Evolutionary conservation across 1,140 invertebrate genomes (phyloP), one percentile per base, ranked within the genome.

Genomic region (Hyles vespertilio): DNA sequence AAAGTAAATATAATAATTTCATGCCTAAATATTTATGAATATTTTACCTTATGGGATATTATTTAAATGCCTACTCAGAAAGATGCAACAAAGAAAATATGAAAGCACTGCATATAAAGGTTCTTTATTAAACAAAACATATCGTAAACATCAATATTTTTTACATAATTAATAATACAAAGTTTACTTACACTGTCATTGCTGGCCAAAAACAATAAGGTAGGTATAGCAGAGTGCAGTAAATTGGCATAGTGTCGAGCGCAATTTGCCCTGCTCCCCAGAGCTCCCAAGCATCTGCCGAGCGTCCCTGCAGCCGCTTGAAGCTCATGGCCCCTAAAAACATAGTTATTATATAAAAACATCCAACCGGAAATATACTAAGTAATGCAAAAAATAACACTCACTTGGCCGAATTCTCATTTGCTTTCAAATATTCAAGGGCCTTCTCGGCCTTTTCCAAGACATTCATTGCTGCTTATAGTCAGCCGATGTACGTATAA

Each of bases 381-480:
- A 5, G 8, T 8, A 40, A 40, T 5, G 1, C 46, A 51, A 59
- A 67, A 53, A 61, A 58, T 61, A 36, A 58, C 64, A 81, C 79
- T 75, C 68, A 90, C 89, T 89, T 90, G 32, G 71, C 67, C 49
- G 74, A 70, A 63, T 77, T 76, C 63, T 89, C 81, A 52, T 69
- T 70, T 50, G 73, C 75, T 79, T 85, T 89, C 32, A 90, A 69
- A 67, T 77, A 88, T 67, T 90, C 86, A n/a, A 90, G 72, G 2
- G 84, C 79, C 59, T 89, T 90, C 57, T 89, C 85, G n/a, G 87
- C 85, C 63, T 88, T 89, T 53, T 90, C 87, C 56, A 89, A 67
- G 8, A 89, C 80, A 59, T 86, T 89, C 89, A 90, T 90, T 68
- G 61, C 64, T 74, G 11, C 44, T 49, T 22, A 60, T 60, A 56